Base-by-base conservation (phyloP, 2,888 invertebrate genomes). In the Branchipolynoe longqiensis region DNA sequence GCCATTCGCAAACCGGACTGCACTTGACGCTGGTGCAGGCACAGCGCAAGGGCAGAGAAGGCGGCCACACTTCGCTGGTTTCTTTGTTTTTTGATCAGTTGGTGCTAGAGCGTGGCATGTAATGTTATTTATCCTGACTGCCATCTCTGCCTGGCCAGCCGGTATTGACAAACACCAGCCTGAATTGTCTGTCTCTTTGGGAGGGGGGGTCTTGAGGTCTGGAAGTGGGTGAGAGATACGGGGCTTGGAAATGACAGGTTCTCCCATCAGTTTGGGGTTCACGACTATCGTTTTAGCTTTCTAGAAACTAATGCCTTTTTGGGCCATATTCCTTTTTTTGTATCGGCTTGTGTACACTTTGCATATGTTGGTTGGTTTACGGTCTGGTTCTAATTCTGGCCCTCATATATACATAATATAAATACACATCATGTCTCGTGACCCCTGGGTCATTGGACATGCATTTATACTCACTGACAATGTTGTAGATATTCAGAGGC, bases 81-180 rank as follows among this genome's bases (percentile, higher is more conserved):
- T 69, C 38, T 69, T 33, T 18, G 25, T 62, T 62, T 33, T 78
- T 78, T 41, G 14, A 78, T 41, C 41, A 48, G 41, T 78, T 78
- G 78, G 78, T 78, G 78, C 78, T 78, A 78, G 78, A 78, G 48
- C 22, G 78, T 78, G 78, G 78, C 78, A 78, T 78, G 78, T 78
- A 40, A 31, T 78, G 41, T 78, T 41, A 48, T 73, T 73, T 73
- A 73, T 73, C 73, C 18, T 12, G 73, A 73, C 41, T 41, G 69
- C n/a, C 69, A 0, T 69, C 69, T 69, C 69, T 33, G 69, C 69
- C 36, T n/a, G 36, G 62, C 2, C 2, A n/a, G 62, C 62, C n/a
- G n/a, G 31, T 25, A 62, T 3, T 62, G n/a, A n/a, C n/a, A n/a
- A n/a, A n/a, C 62, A 62, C 3, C 62, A 31, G 28, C 62, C 62